Conservation (phyloP, 2,113 vertebrate species). For the Xyliphius kryptos region DNA sequence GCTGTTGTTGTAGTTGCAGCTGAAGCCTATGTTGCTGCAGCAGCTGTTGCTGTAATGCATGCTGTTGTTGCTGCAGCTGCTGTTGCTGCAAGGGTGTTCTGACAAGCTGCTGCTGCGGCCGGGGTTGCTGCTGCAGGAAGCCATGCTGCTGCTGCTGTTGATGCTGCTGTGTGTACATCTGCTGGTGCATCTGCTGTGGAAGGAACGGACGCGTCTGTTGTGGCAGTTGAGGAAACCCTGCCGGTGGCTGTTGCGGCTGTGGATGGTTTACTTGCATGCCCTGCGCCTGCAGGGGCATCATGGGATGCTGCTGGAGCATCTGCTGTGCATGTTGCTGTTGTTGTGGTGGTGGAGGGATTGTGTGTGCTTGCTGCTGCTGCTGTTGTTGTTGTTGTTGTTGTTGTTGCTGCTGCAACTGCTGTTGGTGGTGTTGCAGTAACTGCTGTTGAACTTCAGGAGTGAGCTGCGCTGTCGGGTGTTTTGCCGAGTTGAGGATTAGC, state of each 20-base stretch:
- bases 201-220: constrained; percentile 70
- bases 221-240: too few relatives aligned
- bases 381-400: constrained; percentile 66
- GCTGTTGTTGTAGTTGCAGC: constrained; percentile 65
- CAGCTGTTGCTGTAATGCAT: constrained; percentile 58
- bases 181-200: constrained; percentile 62
- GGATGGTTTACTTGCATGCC: too few relatives aligned
- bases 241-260: too few relatives aligned
- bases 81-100: constrained; percentile 50
- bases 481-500: constrained; percentile 62
- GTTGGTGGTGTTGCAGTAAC: constrained; percentile 61
- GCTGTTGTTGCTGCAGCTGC: constrained; percentile 57
- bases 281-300: constrained; percentile 66
- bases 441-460: constrained; percentile 70
- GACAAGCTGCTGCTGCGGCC: constrained; percentile 65
- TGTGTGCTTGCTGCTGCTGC: constrained; percentile 64
- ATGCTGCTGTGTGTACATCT: constrained; percentile 66
- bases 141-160: constrained; percentile 64
- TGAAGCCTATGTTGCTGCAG: constrained; percentile 76
- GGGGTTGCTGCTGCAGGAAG: constrained; percentile 54
- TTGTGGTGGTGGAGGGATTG: constrained; percentile 62
- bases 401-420: constrained; percentile 66
- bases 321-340: constrained; percentile 63
- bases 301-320: constrained; percentile 69
- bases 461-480: constrained; percentile 45